Evolutionary conservation across 2,113 vertebrate genomes (phyloP).

Genomic region (Nymphicus hollandicus): DNA sequence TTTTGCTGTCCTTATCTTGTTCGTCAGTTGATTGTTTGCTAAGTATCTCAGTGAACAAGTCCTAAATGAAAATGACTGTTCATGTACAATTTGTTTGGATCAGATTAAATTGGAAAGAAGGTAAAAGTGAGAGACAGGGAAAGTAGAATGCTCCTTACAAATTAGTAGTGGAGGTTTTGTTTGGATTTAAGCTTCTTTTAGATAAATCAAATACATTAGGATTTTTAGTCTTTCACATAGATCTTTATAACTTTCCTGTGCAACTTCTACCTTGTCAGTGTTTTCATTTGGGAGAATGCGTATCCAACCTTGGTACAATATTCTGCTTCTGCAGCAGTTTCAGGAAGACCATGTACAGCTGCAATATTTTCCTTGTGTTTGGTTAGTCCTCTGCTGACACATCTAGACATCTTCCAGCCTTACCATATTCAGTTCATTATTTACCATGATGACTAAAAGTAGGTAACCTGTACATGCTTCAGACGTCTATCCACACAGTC

Average conservation of each 20-base stretch:
- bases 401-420: not conserved
- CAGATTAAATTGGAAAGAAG: conserved; percentile 62
- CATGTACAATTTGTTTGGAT: conserved; percentile 53
- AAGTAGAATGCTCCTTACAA: not conserved
- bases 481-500: not conserved
- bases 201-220: not conserved
- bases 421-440: not conserved
- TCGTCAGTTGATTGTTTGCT: conserved; percentile 45
- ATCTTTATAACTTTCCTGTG: not conserved
- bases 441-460: not conserved
- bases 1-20: conserved; percentile 65
- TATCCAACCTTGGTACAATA: not conserved
- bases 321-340: not conserved
- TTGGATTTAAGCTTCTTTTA: not conserved
- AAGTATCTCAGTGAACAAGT: conserved; percentile 56
- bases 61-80: conserved; percentile 33
- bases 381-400: not conserved
- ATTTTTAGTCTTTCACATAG: not conserved
- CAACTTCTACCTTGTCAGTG: not conserved
- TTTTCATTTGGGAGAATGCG: not conserved
- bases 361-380: not conserved
- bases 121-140: conserved; percentile 53
- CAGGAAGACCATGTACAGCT: not conserved
- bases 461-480: not conserved
- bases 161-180: not conserved